These are phyloP conservation scores for Tipula lateralis DNA, from an alignment of 2,888 invertebrate species.

Conservation along the genomic window DNA sequence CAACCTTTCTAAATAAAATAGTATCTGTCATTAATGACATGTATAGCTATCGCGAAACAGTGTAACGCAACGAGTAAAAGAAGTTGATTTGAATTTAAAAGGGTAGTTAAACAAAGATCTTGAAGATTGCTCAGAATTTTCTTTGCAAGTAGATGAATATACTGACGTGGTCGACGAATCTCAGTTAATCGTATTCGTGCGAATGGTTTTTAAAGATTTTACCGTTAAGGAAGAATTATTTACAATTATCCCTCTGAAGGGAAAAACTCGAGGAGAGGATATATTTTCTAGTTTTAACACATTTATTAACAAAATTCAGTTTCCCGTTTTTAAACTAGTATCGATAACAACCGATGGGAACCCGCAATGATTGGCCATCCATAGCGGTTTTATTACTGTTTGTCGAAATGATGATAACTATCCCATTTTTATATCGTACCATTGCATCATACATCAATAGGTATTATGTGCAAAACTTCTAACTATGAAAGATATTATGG, in stretches of 20 bases:
- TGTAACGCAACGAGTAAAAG: conserved; percentile 34
- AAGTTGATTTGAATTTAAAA: conserved; percentile 33
- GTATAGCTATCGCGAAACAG: conserved; percentile 31
- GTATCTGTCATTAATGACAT: conserved; percentile 34
- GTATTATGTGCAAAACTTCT: conserved; percentile 27
- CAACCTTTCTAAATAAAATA: conserved; percentile 37
- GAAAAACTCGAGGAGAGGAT: conserved; percentile 25
- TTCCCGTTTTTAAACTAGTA: conserved; percentile 26
- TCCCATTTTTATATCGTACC: neutral
- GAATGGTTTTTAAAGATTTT: conserved; percentile 36
- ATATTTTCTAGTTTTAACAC: neutral
- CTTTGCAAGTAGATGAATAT: conserved; percentile 36
- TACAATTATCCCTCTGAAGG: conserved; percentile 36
- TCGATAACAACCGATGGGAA: conserved; percentile 26
- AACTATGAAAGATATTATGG: neutral
- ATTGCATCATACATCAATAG: conserved; percentile 29
- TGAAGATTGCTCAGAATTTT: conserved; percentile 28
- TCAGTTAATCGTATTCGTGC: conserved; percentile 36
- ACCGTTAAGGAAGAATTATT: conserved; percentile 36
- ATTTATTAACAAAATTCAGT: neutral
- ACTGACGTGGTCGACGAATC: conserved; percentile 37
- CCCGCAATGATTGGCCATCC: neutral
- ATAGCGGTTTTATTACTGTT: conserved; percentile 25
- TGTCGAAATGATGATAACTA: conserved; percentile 28
- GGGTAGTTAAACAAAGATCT: conserved; percentile 34